phyloP scores from a whole-genome alignment of 2,888 invertebrate species.

The Dendrolimus houi region DNA sequence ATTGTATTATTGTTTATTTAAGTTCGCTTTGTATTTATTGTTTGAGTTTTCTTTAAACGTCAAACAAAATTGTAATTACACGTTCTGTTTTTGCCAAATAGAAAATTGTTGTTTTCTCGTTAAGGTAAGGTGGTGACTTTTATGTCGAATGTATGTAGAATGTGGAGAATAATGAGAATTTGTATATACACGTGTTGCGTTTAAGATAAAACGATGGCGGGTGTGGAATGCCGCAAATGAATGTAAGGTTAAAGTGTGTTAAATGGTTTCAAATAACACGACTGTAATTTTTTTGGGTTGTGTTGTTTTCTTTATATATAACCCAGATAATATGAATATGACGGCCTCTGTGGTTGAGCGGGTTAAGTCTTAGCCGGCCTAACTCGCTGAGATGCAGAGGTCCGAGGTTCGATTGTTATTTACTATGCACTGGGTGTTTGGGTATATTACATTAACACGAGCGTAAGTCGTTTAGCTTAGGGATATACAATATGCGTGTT shows the following conservation, averaged over 20 bases:
- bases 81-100: not conserved
- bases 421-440: no score
- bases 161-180: not conserved
- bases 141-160: not conserved
- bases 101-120: not conserved
- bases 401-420: no score
- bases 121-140: not conserved
- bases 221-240: not conserved
- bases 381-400: no score
- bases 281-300: no score
- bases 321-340: no score
- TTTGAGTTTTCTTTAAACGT: not conserved
- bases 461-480: no score
- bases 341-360: no score
- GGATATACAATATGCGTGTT: no score
- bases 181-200: not conserved
- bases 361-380: no score
- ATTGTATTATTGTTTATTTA: not conserved
- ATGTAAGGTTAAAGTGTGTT: not conserved
- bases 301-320: no score
- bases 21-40: not conserved
- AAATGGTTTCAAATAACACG: no score
- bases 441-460: no score
- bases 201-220: not conserved
- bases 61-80: constrained; percentile 3